Conservation (phyloP, 2,888 invertebrate genomes). For the Lacanobia wlatinum region DNA sequence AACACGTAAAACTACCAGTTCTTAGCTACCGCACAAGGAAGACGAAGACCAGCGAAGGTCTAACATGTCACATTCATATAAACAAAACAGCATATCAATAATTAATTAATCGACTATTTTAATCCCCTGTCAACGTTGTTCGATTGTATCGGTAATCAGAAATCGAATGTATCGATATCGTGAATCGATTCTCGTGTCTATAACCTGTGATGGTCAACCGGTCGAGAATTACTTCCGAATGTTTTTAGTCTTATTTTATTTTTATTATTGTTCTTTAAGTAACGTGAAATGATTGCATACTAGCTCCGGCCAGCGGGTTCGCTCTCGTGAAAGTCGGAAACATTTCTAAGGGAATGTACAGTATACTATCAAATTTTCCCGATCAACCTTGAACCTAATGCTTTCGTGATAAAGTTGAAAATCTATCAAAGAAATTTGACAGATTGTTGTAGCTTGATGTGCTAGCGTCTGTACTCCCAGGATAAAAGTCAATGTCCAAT, state of each 20-base stretch:
- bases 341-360: background rate
- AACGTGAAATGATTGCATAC: conserved; percentile 10
- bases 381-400: no score
- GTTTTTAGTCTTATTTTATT: conserved; percentile 38
- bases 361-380: no score
- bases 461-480: no score
- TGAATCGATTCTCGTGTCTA: conserved; percentile 63
- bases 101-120: conserved; percentile 48
- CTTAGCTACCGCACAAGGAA: conserved; percentile 59
- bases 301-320: background rate
- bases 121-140: conserved; percentile 63
- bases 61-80: conserved; percentile 57
- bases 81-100: conserved; percentile 55
- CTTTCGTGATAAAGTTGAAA: no score
- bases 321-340: background rate
- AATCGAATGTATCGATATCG: conserved; percentile 66
- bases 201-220: conserved; percentile 61
- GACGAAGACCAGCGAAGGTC: conserved; percentile 63
- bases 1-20: conserved; percentile 12
- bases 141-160: conserved; percentile 68
- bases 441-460: no score
- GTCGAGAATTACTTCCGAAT: conserved; percentile 64
- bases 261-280: conserved; percentile 32
- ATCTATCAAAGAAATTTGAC: no score
- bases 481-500: no score